Base-by-base conservation (phyloP, 2,113 vertebrate genomes). In the Conger conger region DNA sequence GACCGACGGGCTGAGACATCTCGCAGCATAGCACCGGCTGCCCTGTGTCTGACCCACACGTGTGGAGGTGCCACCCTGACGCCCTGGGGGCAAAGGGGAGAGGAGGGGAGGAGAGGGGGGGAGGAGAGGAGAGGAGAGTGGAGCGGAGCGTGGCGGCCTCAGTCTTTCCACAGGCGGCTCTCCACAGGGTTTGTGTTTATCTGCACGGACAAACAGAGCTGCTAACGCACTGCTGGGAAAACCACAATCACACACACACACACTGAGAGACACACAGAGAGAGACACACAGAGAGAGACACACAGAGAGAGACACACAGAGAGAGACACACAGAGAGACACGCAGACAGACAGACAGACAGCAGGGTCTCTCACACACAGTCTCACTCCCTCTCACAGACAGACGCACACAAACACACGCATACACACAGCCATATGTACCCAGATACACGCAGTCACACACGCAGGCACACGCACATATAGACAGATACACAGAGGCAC, bases 401-500 rank as follows among this genome's bases (percentile, higher is more conserved):
- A 42, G 37, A 80, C 40, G 23, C 23, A 80, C 38, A 80, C 79
- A 45, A 38, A 80, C 79, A 45, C 79, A 80, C 79, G 45, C 38
- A 57, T 16, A 57, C 54, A 57, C 54, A 57, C 54, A 16, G 13
- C 15, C 54, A 57, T 16, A 16, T 20, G 18, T 16, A 57, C 54
- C 15, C 9, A 4, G 13, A 57, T 3, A 16, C 11, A 57, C 15
- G 18, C 54, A 57, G 13, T 17, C 54, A 57, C 9, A 57, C 54
- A 36, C 38, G 76, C 82, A 84, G 73, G 50, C 82, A 20, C 73
- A 18, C 82, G 54, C 83, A 84, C 53, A 68, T 60, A 40, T 17
- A 17, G 37, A 76, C 60, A 35, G 68, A 83, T 3, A 33, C 63
- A 83, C 13, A 45, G 16, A 33, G 37, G 50, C 40, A 80, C 37